Evolutionary conservation across 2,113 vertebrate species (phyloP).

Genomic region (Leucosticte australis): DNA sequence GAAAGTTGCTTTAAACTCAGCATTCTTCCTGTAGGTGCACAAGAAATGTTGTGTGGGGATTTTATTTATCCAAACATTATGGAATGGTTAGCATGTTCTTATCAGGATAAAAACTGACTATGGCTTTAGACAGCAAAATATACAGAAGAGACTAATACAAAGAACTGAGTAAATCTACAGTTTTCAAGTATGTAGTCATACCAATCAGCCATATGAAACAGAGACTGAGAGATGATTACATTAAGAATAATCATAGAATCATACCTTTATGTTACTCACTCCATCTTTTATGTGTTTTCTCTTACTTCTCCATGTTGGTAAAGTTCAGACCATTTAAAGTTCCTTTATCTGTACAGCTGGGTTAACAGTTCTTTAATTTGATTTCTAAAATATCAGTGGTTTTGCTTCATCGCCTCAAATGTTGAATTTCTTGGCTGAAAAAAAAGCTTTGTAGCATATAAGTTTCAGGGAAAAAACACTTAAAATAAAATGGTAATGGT

Average conservation of each 20-base stretch:
- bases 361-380: neutral
- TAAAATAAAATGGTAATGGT: neutral
- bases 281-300: neutral
- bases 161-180: neutral
- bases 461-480: neutral
- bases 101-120: neutral
- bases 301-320: neutral
- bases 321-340: neutral
- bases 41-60: neutral
- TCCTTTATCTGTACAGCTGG: neutral
- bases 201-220: neutral
- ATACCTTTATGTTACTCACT: neutral
- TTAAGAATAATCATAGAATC: neutral
- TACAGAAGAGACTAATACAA: neutral
- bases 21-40: neutral
- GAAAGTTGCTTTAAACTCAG: neutral
- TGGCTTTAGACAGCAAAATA: neutral
- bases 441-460: neutral
- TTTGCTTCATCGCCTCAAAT: neutral
- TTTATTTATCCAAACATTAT: neutral
- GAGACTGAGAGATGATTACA: neutral
- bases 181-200: neutral
- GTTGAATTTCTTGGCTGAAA: neutral
- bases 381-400: neutral
- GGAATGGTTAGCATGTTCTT: neutral